Conservation (phyloP, 2,888 invertebrate genomes). For the Sialis fuliginosa region DNA sequence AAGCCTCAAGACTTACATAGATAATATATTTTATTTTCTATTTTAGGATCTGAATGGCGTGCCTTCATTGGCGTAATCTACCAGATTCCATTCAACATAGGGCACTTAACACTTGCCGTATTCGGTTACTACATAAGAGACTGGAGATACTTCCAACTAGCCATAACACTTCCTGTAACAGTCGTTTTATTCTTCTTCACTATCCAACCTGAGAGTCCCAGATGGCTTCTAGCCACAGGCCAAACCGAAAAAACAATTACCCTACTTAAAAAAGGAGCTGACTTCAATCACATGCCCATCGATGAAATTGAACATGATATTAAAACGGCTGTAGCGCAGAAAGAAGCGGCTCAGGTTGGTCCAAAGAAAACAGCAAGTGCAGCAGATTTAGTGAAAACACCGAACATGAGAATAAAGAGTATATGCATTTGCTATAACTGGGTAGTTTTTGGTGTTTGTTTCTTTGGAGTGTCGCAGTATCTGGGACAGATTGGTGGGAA, state of each 20-base stretch:
- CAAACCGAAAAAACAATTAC: slow-evolving; percentile 40
- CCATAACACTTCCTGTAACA: slow-evolving; percentile 39
- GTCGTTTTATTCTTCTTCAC: slow-evolving; percentile 30
- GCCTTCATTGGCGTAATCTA: not conserved
- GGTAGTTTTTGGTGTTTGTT: slow-evolving; percentile 71
- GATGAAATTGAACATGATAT: slow-evolving; percentile 1
- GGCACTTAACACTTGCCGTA: slow-evolving; percentile 1
- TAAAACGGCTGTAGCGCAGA: not conserved
- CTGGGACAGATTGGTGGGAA: slow-evolving; percentile 63
- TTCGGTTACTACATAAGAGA: slow-evolving; percentile 30
- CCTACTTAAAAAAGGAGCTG: slow-evolving; percentile 39
- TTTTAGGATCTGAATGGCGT: slow-evolving; percentile 4
- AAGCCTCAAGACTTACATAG: too few species aligned
- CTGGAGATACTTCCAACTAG: slow-evolving; percentile 45
- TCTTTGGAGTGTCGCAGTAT: slow-evolving; percentile 79
- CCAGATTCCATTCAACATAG: slow-evolving; percentile 1
- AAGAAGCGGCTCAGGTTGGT: too few species aligned
- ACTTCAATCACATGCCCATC: slow-evolving; percentile 29
- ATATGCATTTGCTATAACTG: slow-evolving; percentile 60
- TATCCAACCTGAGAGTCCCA: slow-evolving; percentile 40
- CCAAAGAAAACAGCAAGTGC: slow-evolving; percentile 20
- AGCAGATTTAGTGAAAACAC: slow-evolving; percentile 48
- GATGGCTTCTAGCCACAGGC: slow-evolving; percentile 48
- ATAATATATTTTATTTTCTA: not conserved
- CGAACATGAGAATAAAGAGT: slow-evolving; percentile 50